Conservation (phyloP, 1,140 invertebrate species). For the Heliconius hewitsoni region DNA sequence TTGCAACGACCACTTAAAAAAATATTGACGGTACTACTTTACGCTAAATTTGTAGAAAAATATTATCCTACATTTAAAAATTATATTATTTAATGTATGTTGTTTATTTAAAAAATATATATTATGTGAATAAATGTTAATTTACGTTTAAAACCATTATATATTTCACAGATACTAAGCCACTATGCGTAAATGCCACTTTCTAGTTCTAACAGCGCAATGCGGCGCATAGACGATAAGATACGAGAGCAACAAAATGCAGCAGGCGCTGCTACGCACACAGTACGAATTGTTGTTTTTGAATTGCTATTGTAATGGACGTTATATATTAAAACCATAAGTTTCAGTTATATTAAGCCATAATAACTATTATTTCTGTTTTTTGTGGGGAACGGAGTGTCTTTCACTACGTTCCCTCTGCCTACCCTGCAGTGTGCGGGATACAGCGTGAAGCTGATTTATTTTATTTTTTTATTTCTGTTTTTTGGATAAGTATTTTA, state of each 20-base stretch:
- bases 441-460: too few species aligned
- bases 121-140: background rate
- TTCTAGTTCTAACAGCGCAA: conserved; percentile 8
- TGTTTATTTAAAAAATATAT: background rate
- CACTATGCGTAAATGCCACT: background rate
- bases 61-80: too few species aligned
- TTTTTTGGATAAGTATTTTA: background rate
- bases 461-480: too few species aligned
- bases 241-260: conserved; percentile 18
- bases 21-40: too few species aligned
- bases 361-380: background rate
- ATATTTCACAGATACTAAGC: background rate
- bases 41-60: too few species aligned
- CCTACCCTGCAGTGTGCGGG: too few species aligned
- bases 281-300: background rate
- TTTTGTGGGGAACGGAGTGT: too few species aligned
- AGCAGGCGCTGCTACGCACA: conserved; percentile 11
- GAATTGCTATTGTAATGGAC: background rate
- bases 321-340: background rate
- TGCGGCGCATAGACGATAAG: conserved; percentile 1
- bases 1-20: too few species aligned
- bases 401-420: too few species aligned
- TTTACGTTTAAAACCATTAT: background rate
- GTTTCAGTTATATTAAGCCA: background rate
- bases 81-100: too few species aligned